A percentile compares a stretch with the other conserved stretches of the same genome.
Conservation (phyloP, 2,888 invertebrate species). For the Acrobasis repandana region DNA sequence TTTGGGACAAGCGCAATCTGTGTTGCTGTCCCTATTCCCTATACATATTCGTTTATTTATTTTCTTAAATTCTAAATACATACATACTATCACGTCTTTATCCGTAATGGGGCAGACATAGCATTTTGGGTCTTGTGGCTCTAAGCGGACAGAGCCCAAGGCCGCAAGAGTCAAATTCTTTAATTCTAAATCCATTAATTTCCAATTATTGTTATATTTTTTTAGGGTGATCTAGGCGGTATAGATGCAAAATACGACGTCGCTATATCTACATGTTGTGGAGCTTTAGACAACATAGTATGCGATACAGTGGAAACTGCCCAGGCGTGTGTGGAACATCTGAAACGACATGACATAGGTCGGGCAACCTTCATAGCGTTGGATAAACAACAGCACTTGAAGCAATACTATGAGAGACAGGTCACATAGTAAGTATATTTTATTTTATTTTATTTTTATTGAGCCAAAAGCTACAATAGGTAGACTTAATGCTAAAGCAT, state of each 20-base stretch:
- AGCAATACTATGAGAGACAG: conserved; percentile 40
- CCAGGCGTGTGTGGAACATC: conserved; percentile 90
- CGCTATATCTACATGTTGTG: conserved; percentile 97
- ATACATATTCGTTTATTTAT: no score
- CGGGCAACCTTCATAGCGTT: conserved; percentile 94
- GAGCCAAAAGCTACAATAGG: no score
- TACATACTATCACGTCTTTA: conserved; percentile 1
- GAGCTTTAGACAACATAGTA: conserved; percentile 94
- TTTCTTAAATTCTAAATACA: no score
- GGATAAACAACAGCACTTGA: conserved; percentile 89
- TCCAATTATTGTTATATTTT: conserved; percentile 23
- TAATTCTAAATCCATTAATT: no score
- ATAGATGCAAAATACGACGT: conserved; percentile 97
- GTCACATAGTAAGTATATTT: conserved; percentile 53
- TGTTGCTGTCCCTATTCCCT: no score
- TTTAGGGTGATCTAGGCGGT: conserved; percentile 96
- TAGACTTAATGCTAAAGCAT: no score
- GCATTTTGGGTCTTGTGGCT: no score
- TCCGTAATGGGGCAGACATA: no score
- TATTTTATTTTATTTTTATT: background rate
- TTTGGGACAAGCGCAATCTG: no score
- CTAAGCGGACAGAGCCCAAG: no score
- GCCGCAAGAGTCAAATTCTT: no score
- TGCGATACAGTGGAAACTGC: conserved; percentile 94
- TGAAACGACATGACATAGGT: conserved; percentile 91